Conservation (phyloP, 2,797 vertebrate species). For the Muraenolepis orangiensis region DNA sequence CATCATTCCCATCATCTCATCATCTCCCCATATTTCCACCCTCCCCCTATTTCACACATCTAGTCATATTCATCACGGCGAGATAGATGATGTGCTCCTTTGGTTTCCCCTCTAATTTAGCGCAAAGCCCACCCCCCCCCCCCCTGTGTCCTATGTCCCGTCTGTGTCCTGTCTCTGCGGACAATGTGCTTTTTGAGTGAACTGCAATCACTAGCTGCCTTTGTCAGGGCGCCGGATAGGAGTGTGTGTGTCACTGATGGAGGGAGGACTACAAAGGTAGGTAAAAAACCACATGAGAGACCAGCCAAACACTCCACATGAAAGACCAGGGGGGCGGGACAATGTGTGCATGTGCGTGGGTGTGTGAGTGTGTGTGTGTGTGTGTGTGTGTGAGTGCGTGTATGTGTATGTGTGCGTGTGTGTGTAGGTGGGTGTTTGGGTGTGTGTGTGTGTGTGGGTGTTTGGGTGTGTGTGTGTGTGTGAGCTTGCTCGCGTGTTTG, state of each 20-base stretch:
- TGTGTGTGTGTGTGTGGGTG: neutral
- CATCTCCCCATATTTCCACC: too few species aligned
- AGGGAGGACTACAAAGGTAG: constrained; percentile 28
- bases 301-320: constrained; percentile 43
- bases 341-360: constrained; percentile 6
- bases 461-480: neutral
- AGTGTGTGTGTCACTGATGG: constrained; percentile 45
- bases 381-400: neutral
- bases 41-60: too few species aligned
- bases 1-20: neutral
- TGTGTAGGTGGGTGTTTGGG: too few species aligned
- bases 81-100: constrained; percentile 21
- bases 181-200: constrained; percentile 42
- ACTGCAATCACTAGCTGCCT: constrained; percentile 47
- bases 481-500: neutral
- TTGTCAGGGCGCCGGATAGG: constrained; percentile 47
- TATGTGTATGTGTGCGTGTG: neutral
- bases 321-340: constrained; percentile 41
- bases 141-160: too few species aligned
- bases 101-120: neutral
- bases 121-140: too few species aligned
- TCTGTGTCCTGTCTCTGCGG: constrained; percentile 20
- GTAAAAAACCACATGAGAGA: constrained; percentile 53
- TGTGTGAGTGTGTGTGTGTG: constrained; percentile 12
- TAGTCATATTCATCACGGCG: constrained; percentile 19